Conservation (phyloP, 2,888 invertebrate species). For the Ennomos erosarius region DNA sequence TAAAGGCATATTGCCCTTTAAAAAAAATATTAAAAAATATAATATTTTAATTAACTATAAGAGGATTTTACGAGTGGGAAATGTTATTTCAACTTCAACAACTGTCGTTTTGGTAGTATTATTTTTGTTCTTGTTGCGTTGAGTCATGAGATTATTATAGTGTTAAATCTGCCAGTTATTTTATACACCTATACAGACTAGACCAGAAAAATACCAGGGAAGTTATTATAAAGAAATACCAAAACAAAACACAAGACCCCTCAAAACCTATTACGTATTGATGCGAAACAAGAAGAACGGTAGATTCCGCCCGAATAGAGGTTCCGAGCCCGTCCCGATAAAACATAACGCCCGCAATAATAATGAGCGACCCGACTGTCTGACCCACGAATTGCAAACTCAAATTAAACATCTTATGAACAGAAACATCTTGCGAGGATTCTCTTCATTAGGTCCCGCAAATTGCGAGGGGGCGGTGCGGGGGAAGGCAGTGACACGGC, state of each 20-base stretch:
- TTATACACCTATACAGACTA: too few relatives aligned
- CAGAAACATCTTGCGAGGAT: conserved; percentile 82
- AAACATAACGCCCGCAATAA: conserved; percentile 72
- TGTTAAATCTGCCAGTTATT: too few relatives aligned
- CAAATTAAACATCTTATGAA: conserved; percentile 85
- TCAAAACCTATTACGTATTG: conserved; percentile 24
- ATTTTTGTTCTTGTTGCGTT: neutral
- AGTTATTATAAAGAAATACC: neutral
- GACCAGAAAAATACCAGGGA: too few relatives aligned
- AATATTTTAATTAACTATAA: too few relatives aligned
- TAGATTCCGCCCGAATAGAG: conserved; percentile 19
- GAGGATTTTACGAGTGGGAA: too few relatives aligned
- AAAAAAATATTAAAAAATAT: too few relatives aligned
- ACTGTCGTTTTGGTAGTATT: too few relatives aligned
- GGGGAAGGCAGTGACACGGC: conserved; percentile 73
- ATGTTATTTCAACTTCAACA: too few relatives aligned
- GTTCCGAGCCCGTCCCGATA: conserved; percentile 50
- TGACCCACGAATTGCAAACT: conserved; percentile 81
- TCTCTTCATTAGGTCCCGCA: conserved; percentile 84
- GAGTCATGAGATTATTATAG: too few relatives aligned
- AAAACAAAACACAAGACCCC: conserved; percentile 20
- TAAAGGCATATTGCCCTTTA: too few relatives aligned
- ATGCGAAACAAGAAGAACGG: conserved; percentile 26
- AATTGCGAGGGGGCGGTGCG: conserved; percentile 65
- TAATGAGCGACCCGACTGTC: conserved; percentile 68